These are phyloP conservation scores for Plotosus lineatus DNA, from an alignment of 2,113 vertebrate species.

Conservation along the genomic window DNA sequence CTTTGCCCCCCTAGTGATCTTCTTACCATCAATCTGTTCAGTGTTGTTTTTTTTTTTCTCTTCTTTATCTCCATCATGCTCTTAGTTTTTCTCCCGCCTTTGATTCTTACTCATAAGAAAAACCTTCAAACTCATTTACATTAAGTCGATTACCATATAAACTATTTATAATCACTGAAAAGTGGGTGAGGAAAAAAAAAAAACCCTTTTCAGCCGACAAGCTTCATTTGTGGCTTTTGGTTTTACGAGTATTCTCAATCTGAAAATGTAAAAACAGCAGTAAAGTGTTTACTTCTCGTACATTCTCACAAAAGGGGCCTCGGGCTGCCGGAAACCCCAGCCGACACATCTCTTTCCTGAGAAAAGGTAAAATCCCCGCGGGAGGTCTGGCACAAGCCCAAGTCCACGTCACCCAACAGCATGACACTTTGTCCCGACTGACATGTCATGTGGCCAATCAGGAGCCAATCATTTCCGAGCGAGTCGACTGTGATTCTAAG, in stretches of 20 bases:
- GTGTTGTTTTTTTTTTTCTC: neutral
- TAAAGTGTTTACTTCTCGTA: slow-evolving; percentile 18
- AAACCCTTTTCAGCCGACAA: neutral
- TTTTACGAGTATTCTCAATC: slow-evolving; percentile 6
- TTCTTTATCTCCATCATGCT: neutral
- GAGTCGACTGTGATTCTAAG: neutral
- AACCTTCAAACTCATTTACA: neutral
- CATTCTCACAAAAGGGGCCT: slow-evolving; percentile 23
- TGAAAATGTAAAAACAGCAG: neutral
- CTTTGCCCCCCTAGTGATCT: neutral
- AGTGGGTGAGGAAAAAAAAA: neutral
- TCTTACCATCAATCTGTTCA: neutral
- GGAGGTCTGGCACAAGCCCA: slow-evolving; percentile 49
- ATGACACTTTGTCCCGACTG: slow-evolving; percentile 11
- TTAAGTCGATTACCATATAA: neutral
- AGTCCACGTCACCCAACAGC: slow-evolving; percentile 33
- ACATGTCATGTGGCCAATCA: slow-evolving; percentile 37
- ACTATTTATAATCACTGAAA: slow-evolving; percentile 7
- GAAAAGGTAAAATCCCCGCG: slow-evolving; percentile 55
- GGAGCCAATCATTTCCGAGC: slow-evolving; percentile 12
- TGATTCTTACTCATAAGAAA: neutral
- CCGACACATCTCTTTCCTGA: slow-evolving; percentile 44
- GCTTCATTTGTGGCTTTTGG: neutral
- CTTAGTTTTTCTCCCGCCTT: neutral
- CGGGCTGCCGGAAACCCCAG: slow-evolving; percentile 46